phyloP scores from a whole-genome alignment of 2,888 invertebrate species.

The Habrosyne pyritoides region DNA sequence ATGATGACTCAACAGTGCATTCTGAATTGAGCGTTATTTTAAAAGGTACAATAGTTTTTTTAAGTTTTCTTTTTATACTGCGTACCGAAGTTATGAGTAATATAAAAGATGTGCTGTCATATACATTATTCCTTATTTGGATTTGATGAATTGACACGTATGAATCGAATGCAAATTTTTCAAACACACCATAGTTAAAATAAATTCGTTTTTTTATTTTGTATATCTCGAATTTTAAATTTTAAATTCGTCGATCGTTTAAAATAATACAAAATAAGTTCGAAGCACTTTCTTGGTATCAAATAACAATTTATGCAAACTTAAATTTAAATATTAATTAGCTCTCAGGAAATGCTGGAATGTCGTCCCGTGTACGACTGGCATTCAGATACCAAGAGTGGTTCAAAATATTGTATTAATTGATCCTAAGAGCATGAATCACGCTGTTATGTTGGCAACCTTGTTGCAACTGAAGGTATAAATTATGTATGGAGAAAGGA shows the following conservation, averaged over 20 bases:
- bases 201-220: no score
- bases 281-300: background rate
- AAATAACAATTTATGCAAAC: background rate
- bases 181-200: background rate
- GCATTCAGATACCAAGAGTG: conserved; percentile 25
- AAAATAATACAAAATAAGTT: no score
- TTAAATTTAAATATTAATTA: background rate
- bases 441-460: conserved; percentile 43
- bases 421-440: conserved; percentile 42
- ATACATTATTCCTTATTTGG: background rate
- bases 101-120: conserved; percentile 6
- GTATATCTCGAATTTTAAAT: no score
- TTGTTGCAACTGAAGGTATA: conserved; percentile 42
- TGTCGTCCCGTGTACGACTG: conserved; percentile 5
- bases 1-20: background rate
- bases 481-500: conserved; percentile 58
- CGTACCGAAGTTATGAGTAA: conserved; percentile 26
- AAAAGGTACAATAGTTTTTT: background rate
- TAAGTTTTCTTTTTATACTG: conserved; percentile 21
- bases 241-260: no score
- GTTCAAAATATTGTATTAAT: conserved; percentile 34
- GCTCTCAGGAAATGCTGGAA: background rate
- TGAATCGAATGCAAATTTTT: background rate
- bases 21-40: background rate
- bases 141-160: no score